phyloP scores from a whole-genome alignment of 2,888 invertebrate genomes.

The Microplitis manilae region DNA sequence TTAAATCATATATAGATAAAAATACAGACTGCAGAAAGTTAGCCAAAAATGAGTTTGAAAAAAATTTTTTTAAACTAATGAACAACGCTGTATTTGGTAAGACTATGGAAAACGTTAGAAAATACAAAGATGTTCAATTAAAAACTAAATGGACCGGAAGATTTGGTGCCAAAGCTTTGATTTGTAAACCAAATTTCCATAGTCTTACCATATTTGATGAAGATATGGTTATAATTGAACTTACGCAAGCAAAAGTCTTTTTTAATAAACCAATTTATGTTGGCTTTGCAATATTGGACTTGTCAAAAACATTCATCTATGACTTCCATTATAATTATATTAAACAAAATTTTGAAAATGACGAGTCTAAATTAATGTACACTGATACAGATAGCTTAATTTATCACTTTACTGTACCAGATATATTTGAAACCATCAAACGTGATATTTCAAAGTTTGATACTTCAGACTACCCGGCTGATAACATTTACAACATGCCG shows the following conservation, averaged over 20 bases:
- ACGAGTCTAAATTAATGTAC: conserved; percentile 38
- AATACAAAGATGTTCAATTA: conserved; percentile 58
- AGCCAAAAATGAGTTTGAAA: conserved; percentile 7
- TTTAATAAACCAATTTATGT: conserved; percentile 49
- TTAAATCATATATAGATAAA: conserved; percentile 53
- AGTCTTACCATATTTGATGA: conserved; percentile 57
- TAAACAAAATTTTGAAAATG: conserved; percentile 26
- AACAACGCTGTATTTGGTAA: conserved; percentile 37
- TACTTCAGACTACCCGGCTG: conserved; percentile 49
- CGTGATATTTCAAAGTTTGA: conserved; percentile 53
- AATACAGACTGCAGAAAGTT: conserved; percentile 56
- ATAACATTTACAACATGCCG: conserved; percentile 42
- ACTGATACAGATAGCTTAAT: conserved; percentile 40
- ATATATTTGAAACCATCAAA: conserved; percentile 22
- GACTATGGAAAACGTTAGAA: conserved; percentile 45
- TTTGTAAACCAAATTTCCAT: conserved; percentile 59
- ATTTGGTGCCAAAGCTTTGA: no score
- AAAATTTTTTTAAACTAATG: conserved; percentile 35
- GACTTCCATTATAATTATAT: conserved; percentile 50
- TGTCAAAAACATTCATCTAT: conserved; percentile 44
- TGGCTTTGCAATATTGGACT: conserved; percentile 43
- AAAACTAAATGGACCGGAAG: no score
- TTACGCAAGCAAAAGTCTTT: conserved; percentile 40
- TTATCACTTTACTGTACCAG: conserved; percentile 16
- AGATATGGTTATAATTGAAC: conserved; percentile 62